Evolutionary conservation across 2,797 vertebrate genomes (phyloP).

Genomic region (Odontamblyopus rebecca): DNA sequence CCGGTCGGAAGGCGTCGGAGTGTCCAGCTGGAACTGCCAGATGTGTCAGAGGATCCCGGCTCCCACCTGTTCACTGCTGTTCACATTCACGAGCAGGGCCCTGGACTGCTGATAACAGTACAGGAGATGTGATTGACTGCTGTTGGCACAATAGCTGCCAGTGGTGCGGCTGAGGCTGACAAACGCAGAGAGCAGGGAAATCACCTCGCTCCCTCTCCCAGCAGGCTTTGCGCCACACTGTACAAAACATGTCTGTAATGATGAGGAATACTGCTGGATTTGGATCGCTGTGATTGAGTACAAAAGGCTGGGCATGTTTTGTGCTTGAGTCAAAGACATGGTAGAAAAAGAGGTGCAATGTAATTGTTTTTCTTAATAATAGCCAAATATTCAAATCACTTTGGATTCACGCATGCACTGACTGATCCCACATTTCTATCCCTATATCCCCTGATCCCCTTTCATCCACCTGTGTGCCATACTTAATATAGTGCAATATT

Average conservation of each 20-base stretch:
- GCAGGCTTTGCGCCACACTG: conserved; percentile 61
- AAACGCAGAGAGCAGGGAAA: conserved; percentile 76
- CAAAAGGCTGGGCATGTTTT: not conserved
- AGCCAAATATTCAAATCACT: too few species aligned
- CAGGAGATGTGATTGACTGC: conserved; percentile 76
- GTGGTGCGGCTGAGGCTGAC: conserved; percentile 69
- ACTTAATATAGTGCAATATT: too few species aligned
- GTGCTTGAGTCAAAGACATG: not conserved
- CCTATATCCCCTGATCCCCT: too few species aligned
- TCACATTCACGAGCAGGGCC: conserved; percentile 70
- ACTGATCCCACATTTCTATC: too few species aligned
- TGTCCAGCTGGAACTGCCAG: conserved; percentile 62
- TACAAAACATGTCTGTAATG: not conserved
- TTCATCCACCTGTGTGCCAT: too few species aligned
- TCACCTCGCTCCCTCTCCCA: conserved; percentile 65
- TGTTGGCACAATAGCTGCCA: conserved; percentile 77
- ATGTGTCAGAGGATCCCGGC: conserved; percentile 64
- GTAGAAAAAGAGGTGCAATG: not conserved
- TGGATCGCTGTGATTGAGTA: not conserved
- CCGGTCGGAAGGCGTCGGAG: conserved; percentile 42
- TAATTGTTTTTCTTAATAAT: not conserved
- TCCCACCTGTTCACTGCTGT: conserved; percentile 67
- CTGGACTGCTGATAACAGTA: conserved; percentile 73
- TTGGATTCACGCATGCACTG: too few species aligned
- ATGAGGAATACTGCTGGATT: not conserved